These are phyloP conservation scores for Amphibalanus amphitrite DNA, from an alignment of 1,140 invertebrate genomes.

Conservation along the genomic window DNA sequence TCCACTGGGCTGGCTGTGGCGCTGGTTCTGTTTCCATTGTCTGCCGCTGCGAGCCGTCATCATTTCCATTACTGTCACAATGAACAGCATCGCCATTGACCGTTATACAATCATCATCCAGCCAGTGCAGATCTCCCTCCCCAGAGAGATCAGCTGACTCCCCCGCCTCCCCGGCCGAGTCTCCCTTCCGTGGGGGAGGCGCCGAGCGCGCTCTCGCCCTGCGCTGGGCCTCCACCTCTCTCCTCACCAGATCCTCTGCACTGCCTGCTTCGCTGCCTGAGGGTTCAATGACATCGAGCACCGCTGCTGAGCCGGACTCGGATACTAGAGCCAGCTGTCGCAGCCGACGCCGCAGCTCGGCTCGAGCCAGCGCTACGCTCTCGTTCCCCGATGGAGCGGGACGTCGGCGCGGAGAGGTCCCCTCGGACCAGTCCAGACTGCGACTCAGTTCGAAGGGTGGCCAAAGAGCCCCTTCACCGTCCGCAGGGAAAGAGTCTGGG, in stretches of 20 bases:
- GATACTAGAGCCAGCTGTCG: neutral
- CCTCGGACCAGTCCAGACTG: neutral
- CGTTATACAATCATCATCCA: no score
- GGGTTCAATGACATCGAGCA: slow-evolving; percentile 26
- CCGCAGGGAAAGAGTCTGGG: no score
- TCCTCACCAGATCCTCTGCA: neutral
- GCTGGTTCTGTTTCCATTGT: no score
- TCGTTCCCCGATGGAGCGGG: neutral
- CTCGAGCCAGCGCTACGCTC: neutral
- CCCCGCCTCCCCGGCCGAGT: neutral
- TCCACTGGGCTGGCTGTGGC: no score
- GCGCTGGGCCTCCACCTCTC: slow-evolving; percentile 6
- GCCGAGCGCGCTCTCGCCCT: neutral
- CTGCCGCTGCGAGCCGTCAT: no score
- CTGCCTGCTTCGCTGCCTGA: slow-evolving; percentile 19
- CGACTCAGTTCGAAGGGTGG: neutral
- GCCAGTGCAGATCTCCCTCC: no score
- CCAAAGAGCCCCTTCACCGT: neutral
- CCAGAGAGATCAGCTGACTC: no score
- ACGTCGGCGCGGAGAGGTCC: no score
- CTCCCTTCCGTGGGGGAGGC: no score
- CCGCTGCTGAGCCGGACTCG: slow-evolving; percentile 17
- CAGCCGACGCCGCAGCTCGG: neutral
- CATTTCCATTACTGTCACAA: no score
- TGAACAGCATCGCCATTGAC: no score